These are phyloP conservation scores for Sapajus apella DNA, from an alignment of 2,113 vertebrate species.

Conservation along the genomic window DNA sequence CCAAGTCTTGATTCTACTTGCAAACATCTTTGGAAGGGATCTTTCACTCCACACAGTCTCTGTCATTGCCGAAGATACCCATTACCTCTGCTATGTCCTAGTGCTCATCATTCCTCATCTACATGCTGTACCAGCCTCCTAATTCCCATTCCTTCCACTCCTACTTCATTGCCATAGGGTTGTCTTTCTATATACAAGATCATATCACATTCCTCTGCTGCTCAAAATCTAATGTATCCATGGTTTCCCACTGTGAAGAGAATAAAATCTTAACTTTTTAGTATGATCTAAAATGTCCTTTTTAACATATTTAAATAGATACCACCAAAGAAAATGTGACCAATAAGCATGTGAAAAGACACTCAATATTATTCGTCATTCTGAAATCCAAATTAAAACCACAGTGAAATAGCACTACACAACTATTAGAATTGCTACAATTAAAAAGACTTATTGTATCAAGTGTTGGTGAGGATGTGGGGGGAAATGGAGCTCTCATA, in stretches of 20 bases:
- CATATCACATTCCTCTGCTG: no score
- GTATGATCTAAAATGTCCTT: not conserved
- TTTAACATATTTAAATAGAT: not conserved
- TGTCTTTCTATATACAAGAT: not conserved
- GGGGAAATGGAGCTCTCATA: not conserved
- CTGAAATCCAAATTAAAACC: not conserved
- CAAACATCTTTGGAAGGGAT: not conserved
- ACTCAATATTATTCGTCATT: not conserved
- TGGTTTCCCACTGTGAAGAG: not conserved
- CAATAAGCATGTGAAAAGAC: not conserved
- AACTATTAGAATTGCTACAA: not conserved
- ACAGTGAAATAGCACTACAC: not conserved
- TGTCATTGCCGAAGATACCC: not conserved
- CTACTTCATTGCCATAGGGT: no score
- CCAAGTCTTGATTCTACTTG: not conserved
- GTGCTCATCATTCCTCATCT: not conserved
- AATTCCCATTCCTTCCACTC: no score
- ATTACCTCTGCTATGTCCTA: not conserved
- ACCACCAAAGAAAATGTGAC: not conserved
- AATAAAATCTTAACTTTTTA: not conserved
- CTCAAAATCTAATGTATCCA: not conserved
- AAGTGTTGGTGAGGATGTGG: not conserved
- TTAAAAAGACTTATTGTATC: not conserved
- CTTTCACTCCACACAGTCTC: not conserved
- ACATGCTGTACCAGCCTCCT: not conserved